Conservation (phyloP, 2,797 vertebrate genomes). For the Peromyscus attwateri region DNA sequence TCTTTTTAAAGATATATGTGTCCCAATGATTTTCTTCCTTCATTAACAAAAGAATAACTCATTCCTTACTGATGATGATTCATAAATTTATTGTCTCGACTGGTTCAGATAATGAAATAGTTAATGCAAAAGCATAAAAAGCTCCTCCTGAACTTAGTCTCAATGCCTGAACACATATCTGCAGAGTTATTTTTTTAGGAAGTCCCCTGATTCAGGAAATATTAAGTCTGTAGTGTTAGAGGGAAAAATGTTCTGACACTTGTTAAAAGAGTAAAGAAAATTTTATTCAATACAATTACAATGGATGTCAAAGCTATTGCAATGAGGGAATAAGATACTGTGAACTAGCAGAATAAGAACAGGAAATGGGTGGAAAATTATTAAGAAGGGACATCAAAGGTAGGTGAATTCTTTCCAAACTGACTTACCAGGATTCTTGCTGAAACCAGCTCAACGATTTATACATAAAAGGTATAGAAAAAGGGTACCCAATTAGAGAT, state of each 20-base stretch:
- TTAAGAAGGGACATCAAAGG: background rate
- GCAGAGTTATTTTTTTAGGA: background rate
- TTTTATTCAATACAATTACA: background rate
- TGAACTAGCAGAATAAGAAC: background rate
- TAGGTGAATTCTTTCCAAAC: background rate
- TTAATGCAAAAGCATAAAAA: background rate
- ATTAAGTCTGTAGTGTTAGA: background rate
- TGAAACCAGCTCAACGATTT: background rate
- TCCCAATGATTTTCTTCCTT: background rate
- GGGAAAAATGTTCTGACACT: conserved; percentile 12
- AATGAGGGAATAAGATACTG: background rate
- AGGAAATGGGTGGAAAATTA: background rate
- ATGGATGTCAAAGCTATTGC: background rate
- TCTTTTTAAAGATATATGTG: background rate
- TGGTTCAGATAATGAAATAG: background rate
- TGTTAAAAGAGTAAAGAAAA: background rate
- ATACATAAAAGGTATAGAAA: background rate
- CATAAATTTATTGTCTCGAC: background rate
- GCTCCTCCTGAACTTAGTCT: background rate
- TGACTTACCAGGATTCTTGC: background rate
- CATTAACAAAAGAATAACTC: conserved; percentile 27
- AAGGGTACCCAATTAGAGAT: background rate
- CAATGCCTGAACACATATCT: background rate
- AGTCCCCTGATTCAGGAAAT: background rate
- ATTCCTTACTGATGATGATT: background rate